A percentile compares a stretch with the other conserved stretches of the same genome.
phyloP scores from a whole-genome alignment of 2,797 vertebrate species.

The Chaenodraco wilsoni region DNA sequence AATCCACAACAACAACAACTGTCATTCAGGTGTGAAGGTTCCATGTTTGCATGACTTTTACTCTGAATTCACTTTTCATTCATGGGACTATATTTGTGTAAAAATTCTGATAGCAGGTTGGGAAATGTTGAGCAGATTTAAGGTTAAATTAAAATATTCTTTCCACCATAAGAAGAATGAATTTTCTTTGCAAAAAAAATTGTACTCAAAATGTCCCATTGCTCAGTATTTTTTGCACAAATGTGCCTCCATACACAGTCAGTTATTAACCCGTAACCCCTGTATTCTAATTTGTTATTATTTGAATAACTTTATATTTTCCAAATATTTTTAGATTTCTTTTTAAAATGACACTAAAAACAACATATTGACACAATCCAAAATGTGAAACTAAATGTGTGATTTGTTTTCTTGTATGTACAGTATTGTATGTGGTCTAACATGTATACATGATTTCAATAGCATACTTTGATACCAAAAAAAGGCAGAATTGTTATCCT shows the following conservation, averaged over 20 bases:
- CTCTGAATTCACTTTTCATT: constrained; percentile 29
- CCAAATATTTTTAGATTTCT: constrained; percentile 29
- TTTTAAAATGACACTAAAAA: constrained; percentile 33
- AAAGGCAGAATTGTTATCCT: constrained; percentile 77
- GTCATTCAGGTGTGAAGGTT: constrained; percentile 38
- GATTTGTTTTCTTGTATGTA: constrained; percentile 57
- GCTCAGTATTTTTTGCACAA: constrained; percentile 7
- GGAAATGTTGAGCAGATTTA: constrained; percentile 5
- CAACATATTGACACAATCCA: constrained; percentile 46
- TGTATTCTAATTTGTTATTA: constrained; percentile 1
- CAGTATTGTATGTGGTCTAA: constrained; percentile 57
- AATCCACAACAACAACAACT: constrained; percentile 48
- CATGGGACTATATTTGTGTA: constrained; percentile 17
- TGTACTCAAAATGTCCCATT: constrained; percentile 20
- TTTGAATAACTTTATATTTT: constrained; percentile 8
- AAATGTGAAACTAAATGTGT: constrained; percentile 72
- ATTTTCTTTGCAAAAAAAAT: background rate
- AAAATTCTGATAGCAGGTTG: background rate
- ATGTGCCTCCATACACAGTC: constrained; percentile 3
- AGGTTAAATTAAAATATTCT: background rate
- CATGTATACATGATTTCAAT: constrained; percentile 60
- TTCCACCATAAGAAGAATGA: background rate
- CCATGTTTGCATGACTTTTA: constrained; percentile 29
- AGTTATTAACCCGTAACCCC: background rate
- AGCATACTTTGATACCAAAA: constrained; percentile 94